Evolutionary conservation across 2,113 vertebrate species (phyloP).

Genomic region (Daphoenositta chrysoptera): DNA sequence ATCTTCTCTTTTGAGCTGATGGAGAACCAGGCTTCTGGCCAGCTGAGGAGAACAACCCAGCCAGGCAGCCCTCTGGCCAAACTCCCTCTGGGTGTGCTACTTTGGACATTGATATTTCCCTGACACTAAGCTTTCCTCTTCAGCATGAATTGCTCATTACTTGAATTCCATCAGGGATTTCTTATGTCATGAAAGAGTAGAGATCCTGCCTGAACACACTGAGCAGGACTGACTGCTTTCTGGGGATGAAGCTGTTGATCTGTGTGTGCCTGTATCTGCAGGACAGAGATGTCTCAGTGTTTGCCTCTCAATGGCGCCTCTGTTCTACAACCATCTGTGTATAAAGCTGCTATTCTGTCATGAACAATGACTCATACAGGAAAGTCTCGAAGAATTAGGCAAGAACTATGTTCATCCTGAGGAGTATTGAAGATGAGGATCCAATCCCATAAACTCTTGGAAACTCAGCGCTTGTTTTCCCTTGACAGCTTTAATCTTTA

Average conservation of each 20-base stretch:
- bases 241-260: slow-evolving; percentile 23
- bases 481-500: background rate
- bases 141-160: slow-evolving; percentile 7
- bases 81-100: background rate
- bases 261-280: slow-evolving; percentile 37
- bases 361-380: slow-evolving; percentile 56
- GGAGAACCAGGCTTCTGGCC: background rate
- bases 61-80: background rate
- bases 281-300: slow-evolving; percentile 45
- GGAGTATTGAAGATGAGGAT: background rate
- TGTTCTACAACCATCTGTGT: slow-evolving; percentile 60
- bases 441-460: slow-evolving; percentile 5
- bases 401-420: slow-evolving; percentile 17
- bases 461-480: slow-evolving; percentile 12
- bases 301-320: slow-evolving; percentile 54
- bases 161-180: slow-evolving; percentile 38
- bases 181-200: slow-evolving; percentile 8
- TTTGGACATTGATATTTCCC: background rate
- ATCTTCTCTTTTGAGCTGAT: slow-evolving; percentile 2
- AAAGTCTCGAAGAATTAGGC: slow-evolving; percentile 51
- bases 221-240: slow-evolving; percentile 25
- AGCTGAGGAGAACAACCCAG: slow-evolving; percentile 4
- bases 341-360: slow-evolving; percentile 62
- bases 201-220: slow-evolving; percentile 31
- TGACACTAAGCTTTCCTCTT: slow-evolving; percentile 30